Conservation (phyloP, 2,797 vertebrate species). For the Capromys pilorides region DNA sequence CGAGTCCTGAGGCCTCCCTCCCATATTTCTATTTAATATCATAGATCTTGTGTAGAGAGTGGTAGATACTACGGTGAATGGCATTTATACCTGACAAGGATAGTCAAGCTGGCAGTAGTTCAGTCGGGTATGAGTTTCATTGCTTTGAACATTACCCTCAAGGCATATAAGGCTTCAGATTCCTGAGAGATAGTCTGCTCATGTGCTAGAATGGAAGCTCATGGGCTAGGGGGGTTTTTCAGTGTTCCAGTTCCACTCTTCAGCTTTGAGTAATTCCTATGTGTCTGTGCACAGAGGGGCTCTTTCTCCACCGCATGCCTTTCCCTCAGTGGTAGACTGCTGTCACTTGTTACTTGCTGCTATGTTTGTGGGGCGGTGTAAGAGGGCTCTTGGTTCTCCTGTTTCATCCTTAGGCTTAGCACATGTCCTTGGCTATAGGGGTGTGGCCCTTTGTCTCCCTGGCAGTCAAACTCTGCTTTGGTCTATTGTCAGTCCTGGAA, state of each 20-base stretch:
- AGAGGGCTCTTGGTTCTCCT: neutral
- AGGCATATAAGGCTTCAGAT: neutral
- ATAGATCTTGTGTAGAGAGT: neutral
- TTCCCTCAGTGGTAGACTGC: neutral
- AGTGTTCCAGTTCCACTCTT: neutral
- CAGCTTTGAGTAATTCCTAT: neutral
- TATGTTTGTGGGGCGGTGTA: neutral
- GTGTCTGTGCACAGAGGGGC: neutral
- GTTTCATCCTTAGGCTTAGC: neutral
- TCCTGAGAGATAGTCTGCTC: neutral
- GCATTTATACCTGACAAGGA: neutral
- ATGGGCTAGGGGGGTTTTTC: neutral
- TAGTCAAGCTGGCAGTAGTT: neutral
- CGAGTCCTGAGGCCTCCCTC: too few species aligned
- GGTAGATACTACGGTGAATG: neutral
- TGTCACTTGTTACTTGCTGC: neutral
- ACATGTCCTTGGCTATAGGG: neutral
- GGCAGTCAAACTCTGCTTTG: neutral
- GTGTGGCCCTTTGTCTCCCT: neutral
- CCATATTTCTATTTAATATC: conserved; percentile 1
- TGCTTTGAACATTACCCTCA: neutral
- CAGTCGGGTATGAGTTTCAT: neutral
- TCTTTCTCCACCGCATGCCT: neutral
- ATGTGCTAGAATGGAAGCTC: neutral
- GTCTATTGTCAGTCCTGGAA: neutral